Base-by-base conservation (phyloP, 2,113 vertebrate genomes). In the Sebastes schlegelii region DNA sequence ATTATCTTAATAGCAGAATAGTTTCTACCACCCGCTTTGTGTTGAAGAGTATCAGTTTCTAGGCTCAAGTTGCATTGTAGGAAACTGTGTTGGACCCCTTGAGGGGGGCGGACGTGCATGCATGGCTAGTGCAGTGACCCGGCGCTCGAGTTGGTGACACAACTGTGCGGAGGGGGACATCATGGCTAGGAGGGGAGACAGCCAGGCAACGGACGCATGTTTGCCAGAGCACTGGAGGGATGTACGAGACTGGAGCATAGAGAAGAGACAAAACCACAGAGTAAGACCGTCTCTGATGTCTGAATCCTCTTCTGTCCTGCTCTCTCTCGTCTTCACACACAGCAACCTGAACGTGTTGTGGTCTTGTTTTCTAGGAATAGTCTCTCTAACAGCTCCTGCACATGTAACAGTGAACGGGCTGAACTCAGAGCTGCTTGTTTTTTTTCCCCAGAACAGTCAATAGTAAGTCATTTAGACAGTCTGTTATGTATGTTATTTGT, bases 221-320 rank as follows among this genome's bases (percentile, higher is more conserved):
- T 80, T 89, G 48, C 87, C 86, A 51, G 67, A 73, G 49, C 89
- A 91, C 77, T 87, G 88, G 86, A 86, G 84, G 80, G 89, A 90
- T 17, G 77, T 85, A 72, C 46, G 83, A 17, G 80, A 84, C 16
- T 89, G 86, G 87, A 92, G 87, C 74, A 89, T 89, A 63, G 89
- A 93, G 86, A 91, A 89, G 76, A 92, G 91, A 86, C 87, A 92
- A 78, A 82, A 52, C 85, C 80, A 88, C 72, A 55, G 58, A 85
- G 80, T 89, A 89, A 92, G 89, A 78, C n/a, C 10, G 17, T 40
- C 23, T 16, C 48, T 68, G 62, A 72, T 48, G 48, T 73, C 68
- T 74, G 58, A 71, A 52, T 34, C 19, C 10, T 14, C 14, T 17
- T 64, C 61, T 23, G 26, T 54, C 40, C 66, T 42, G 26, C 42